A percentile compares a stretch with the other conserved stretches of the same genome.
These are phyloP conservation scores for Rhadinocentrus ornatus DNA, from an alignment of 2,797 vertebrate species.

Conservation along the genomic window DNA sequence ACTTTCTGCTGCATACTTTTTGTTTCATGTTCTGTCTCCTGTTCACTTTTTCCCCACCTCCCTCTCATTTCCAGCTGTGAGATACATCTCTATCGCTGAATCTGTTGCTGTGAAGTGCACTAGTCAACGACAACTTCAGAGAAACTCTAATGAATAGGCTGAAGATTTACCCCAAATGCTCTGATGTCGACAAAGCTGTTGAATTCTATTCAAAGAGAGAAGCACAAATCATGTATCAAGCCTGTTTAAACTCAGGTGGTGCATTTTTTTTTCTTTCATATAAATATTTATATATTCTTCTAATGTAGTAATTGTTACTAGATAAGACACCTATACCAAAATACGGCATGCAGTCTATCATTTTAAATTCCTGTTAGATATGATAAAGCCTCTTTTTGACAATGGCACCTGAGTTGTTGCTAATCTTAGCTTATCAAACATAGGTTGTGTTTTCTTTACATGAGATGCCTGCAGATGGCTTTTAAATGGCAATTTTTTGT, in stretches of 20 bases:
- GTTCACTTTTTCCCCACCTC: neutral
- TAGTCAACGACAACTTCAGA: neutral
- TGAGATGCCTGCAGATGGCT: neutral
- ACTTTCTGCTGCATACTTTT: no score
- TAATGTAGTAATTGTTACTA: neutral
- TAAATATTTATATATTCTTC: no score
- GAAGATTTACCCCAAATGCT: neutral
- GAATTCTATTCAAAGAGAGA: neutral
- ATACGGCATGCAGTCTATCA: neutral
- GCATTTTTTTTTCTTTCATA: neutral
- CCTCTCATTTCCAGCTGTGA: neutral
- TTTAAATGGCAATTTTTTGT: neutral
- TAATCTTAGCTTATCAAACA: no score
- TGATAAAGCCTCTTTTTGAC: neutral
- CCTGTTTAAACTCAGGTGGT: neutral
- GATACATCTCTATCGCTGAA: neutral
- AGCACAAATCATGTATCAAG: no score
- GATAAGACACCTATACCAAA: neutral
- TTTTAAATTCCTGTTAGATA: neutral
- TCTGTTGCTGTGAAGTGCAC: neutral
- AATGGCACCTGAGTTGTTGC: no score
- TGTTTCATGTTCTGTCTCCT: no score
- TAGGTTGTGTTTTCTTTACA: neutral
- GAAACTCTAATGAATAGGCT: neutral
- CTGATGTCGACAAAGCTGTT: neutral